Percentiles rank a stretch among this genome's conserved stretches.
Conservation (phyloP, 2,888 invertebrate genomes). For the Yponomeuta plumbellus region DNA sequence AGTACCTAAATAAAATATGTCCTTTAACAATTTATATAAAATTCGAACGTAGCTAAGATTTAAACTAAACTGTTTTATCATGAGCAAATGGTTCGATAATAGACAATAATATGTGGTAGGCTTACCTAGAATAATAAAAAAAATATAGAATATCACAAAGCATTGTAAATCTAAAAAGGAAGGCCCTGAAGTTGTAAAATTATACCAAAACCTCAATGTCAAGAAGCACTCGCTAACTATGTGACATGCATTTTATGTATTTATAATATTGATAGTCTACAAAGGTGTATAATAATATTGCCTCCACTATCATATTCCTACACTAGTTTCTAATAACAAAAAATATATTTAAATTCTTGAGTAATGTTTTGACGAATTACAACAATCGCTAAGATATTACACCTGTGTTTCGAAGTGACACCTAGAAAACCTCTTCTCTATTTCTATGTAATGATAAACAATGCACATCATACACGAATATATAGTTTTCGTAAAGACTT, state of each 20-base stretch:
- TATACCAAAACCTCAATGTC: not conserved
- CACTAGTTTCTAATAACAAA: not conserved
- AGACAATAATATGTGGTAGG: not conserved
- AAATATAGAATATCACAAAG: constrained; percentile 7
- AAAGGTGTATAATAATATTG: not conserved
- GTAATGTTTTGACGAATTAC: not conserved
- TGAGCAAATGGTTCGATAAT: not conserved
- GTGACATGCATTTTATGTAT: not conserved
- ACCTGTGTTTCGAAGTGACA: not conserved
- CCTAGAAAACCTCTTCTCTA: not conserved
- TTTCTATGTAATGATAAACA: not conserved
- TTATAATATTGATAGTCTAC: not conserved
- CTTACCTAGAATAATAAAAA: not conserved
- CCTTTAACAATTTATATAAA: not conserved
- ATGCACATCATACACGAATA: not conserved
- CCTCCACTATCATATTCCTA: not conserved
- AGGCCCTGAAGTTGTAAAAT: not conserved
- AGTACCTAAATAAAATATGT: constrained; percentile 16
- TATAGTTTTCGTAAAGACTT: not conserved
- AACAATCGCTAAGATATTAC: not conserved
- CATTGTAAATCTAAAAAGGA: not conserved
- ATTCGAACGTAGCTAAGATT: not conserved
- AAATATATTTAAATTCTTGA: too few relatives aligned
- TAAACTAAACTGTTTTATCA: not conserved
- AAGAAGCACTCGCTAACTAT: not conserved